Percentiles rank a stretch among this genome's conserved stretches.
Conservation (phyloP, 1,140 invertebrate species). For the Sarcophaga bullata region DNA sequence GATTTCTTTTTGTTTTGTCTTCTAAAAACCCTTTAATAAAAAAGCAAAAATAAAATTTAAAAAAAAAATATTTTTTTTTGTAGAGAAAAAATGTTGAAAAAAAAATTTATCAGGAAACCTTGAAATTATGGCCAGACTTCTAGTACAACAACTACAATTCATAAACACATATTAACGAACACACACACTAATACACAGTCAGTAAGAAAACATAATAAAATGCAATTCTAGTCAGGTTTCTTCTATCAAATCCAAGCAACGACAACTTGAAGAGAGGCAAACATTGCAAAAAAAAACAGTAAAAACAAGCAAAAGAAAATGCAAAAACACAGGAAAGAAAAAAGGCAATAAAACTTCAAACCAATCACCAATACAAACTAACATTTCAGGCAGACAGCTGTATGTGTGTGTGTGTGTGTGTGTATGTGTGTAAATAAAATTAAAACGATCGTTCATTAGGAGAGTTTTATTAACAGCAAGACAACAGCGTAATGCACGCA, state of each 20-base stretch:
- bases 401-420: not conserved
- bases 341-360: too few relatives aligned
- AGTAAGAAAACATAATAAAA: not conserved
- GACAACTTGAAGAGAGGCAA: too few relatives aligned
- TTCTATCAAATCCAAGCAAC: conserved; percentile 2
- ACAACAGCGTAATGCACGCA: too few relatives aligned
- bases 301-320: not conserved
- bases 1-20: not conserved
- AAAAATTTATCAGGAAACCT: conserved; percentile 34
- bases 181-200: too few relatives aligned
- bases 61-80: not conserved
- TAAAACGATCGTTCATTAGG: not conserved
- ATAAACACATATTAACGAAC: not conserved
- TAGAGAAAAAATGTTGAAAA: not conserved
- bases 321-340: too few relatives aligned
- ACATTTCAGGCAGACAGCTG: not conserved
- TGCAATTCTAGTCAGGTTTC: conserved; percentile 37
- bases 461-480: too few relatives aligned
- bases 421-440: too few relatives aligned
- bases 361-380: not conserved
- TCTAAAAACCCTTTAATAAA: not conserved
- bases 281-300: not conserved
- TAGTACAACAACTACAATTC: not conserved
- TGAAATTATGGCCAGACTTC: conserved; percentile 31
- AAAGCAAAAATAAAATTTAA: too few relatives aligned